Evolutionary conservation across 2,888 invertebrate genomes (phyloP), one percentile per base, ranked within the genome.

Genomic region (Sicus ferrugineus): DNA sequence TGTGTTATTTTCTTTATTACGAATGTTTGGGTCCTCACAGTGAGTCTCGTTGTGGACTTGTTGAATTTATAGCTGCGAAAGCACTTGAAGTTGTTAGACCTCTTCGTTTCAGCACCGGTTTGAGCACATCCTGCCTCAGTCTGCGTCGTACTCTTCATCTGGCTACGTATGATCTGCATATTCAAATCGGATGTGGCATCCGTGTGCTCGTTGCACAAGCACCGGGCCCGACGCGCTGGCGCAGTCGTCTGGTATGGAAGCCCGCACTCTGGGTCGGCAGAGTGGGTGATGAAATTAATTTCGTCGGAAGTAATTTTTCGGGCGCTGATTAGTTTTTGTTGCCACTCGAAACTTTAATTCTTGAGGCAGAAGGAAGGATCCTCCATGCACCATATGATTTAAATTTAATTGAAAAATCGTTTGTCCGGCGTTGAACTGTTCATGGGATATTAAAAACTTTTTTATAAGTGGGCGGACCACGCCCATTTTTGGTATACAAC

Each of bases 41-140:
- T 74, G 70, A 30, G 38, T 42, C 70, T 76, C 76, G 77, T 75
- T 76, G 76, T 77, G 74, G 76, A 76, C 77, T 77, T 76, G 74
- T 75, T 80, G 80, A 80, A 82, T 81, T 81, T 82, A 81, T 79
- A 80, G 80, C 80, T 73, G 65, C 75, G 74, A 75, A 74, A 73
- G 73, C 72, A 74, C 73, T 74, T 72, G 68, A 75, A 68, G 59
- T 52, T 48, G 67, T 63, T 38, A 71, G 65, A 71, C 63, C 34
- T 52, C 34, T 66, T 58, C 34, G 50, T 46, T 67, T 63, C 50
- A 34, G 58, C 63, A 52, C 34, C 50, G 2, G 62, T 50, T 46
- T 64, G 34, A 67, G 68, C 56, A 73, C 75, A 75, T 74, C 77
- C 72, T 75, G 66, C 71, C 70, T 48, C 48, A 19, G 30, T 11